These are phyloP conservation scores for Parelbella ahira DNA, from an alignment of 2,888 invertebrate species.

Conservation along the genomic window DNA sequence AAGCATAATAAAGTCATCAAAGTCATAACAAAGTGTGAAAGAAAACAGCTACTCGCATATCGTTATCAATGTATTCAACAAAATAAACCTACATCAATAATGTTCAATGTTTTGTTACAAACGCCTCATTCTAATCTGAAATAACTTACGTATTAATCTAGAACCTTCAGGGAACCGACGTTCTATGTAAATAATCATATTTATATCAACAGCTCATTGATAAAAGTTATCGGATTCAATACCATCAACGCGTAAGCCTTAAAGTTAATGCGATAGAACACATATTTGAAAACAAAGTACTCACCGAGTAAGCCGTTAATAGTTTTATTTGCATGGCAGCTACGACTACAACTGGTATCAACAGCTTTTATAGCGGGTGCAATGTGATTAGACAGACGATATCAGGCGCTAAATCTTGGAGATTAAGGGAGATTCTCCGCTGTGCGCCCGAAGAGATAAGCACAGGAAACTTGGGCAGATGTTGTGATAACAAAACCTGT, in stretches of 20 bases:
- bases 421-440: constrained; percentile 22
- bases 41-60: too few species aligned
- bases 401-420: constrained; percentile 16
- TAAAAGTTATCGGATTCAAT: constrained; percentile 18
- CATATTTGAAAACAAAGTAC: constrained; percentile 10
- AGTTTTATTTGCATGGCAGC: constrained; percentile 24
- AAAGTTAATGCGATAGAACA: constrained; percentile 14
- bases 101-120: too few species aligned
- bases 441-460: constrained; percentile 18
- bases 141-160: constrained; percentile 12
- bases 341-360: constrained; percentile 22
- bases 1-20: too few species aligned
- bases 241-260: constrained; percentile 10
- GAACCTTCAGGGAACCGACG: constrained; percentile 9
- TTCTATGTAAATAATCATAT: constrained; percentile 21
- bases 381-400: constrained; percentile 9
- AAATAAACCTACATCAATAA: too few species aligned
- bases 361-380: constrained; percentile 13
- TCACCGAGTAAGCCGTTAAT: constrained; percentile 15
- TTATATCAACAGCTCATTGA: constrained; percentile 22
- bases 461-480: constrained; percentile 26
- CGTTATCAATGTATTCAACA: too few species aligned
- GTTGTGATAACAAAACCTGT: constrained; percentile 26
- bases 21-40: too few species aligned
- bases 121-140: too few species aligned